Percentiles rank a stretch among this genome's conserved stretches.
These are phyloP conservation scores for Chlorodrepanis virens DNA, from an alignment of 2,113 vertebrate species.

Conservation along the genomic window DNA sequence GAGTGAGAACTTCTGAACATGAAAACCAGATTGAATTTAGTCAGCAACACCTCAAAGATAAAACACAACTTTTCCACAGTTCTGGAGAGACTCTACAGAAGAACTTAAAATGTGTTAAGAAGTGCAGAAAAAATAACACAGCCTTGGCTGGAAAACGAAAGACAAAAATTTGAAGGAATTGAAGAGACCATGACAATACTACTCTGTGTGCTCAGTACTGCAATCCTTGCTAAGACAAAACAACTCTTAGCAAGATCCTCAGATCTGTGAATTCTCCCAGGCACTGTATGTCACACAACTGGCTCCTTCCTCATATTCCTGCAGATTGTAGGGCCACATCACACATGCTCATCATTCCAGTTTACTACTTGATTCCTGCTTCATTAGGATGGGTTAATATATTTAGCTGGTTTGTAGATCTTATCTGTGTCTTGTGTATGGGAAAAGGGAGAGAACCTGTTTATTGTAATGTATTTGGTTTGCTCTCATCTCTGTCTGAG, in stretches of 20 bases:
- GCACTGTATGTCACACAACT: not conserved
- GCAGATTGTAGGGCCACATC: not conserved
- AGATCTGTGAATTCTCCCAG: not conserved
- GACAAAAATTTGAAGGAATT: not conserved
- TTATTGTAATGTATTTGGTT: not conserved
- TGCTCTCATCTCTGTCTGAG: not conserved
- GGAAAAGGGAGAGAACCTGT: not conserved
- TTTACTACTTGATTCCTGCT: not conserved
- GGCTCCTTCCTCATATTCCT: not conserved
- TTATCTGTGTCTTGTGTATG: not conserved
- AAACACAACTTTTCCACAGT: not conserved
- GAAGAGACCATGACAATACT: not conserved
- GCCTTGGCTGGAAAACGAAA: not conserved
- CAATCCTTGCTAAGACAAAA: not conserved
- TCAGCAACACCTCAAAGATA: slow-evolving; percentile 1
- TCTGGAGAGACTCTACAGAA: not conserved
- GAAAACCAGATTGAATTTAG: slow-evolving; percentile 8
- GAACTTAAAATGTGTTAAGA: not conserved
- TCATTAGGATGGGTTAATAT: not conserved
- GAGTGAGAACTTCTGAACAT: not conserved
- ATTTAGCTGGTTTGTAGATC: not conserved
- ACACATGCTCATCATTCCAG: not conserved
- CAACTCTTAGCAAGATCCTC: not conserved
- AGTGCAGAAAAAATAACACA: not conserved
- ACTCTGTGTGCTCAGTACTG: not conserved